Conservation (phyloP, 2,888 invertebrate genomes). For the Mythimna vitellina region DNA sequence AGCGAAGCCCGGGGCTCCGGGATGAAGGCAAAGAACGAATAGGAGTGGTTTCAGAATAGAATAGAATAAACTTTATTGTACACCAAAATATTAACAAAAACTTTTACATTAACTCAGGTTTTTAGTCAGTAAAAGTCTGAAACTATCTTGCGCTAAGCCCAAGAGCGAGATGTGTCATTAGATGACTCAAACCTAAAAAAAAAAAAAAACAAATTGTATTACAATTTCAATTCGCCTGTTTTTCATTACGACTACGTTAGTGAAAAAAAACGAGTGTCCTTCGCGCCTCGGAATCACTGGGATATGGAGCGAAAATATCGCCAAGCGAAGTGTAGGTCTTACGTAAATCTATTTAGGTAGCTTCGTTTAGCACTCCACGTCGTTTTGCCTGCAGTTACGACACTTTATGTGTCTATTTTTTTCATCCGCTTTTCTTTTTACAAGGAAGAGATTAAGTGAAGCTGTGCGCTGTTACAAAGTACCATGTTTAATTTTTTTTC, state of each 20-base stretch:
- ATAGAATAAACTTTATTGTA: too few species aligned
- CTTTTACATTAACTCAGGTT: too few species aligned
- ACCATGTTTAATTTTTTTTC: neutral
- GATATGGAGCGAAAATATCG: conserved; percentile 54
- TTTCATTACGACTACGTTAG: conserved; percentile 14
- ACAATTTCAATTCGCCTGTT: conserved; percentile 16
- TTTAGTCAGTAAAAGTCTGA: too few species aligned
- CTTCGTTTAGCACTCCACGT: conserved; percentile 29
- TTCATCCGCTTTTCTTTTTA: neutral
- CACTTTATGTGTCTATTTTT: conserved; percentile 14
- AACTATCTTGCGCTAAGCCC: too few species aligned
- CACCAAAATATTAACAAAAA: too few species aligned
- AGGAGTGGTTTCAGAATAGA: too few species aligned
- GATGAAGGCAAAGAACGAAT: too few species aligned
- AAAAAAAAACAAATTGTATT: neutral
- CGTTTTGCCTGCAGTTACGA: conserved; percentile 11
- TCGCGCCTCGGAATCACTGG: conserved; percentile 17
- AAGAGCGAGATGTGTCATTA: too few species aligned
- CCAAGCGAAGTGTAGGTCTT: conserved; percentile 41
- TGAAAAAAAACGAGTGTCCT: conserved; percentile 19
- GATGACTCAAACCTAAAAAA: too few species aligned
- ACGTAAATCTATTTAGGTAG: conserved; percentile 54
- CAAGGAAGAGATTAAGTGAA: conserved; percentile 11
- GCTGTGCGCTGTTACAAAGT: neutral
- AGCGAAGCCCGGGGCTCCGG: too few species aligned